phyloP scores from a whole-genome alignment of 2,113 vertebrate species.

The Menura novaehollandiae region DNA sequence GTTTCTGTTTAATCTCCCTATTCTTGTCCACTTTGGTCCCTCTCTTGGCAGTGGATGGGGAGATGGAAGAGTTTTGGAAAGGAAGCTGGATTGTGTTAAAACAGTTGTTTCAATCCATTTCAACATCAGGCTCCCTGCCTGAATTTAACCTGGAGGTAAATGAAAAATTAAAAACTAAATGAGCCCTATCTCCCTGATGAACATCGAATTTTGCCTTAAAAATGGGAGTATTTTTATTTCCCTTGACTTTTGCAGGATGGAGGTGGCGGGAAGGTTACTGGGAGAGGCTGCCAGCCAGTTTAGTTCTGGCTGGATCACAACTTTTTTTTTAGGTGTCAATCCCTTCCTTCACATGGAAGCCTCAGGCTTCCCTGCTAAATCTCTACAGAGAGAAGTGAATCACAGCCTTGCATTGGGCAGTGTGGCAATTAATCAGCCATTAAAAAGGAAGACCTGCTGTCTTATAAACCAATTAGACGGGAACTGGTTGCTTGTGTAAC shows the following conservation, averaged over 20 bases:
- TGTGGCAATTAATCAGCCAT: constrained; percentile 41
- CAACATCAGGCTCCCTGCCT: constrained; percentile 30
- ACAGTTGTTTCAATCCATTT: constrained; percentile 46
- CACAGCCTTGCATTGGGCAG: background rate
- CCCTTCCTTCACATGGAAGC: background rate
- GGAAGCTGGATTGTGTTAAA: constrained; percentile 12
- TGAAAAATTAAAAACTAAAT: constrained; percentile 41
- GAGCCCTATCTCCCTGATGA: background rate
- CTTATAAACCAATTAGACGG: constrained; percentile 54
- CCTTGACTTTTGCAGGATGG: background rate
- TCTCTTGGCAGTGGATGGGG: background rate
- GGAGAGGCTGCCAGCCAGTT: background rate
- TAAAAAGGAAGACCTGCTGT: constrained; percentile 46
- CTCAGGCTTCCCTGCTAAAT: background rate
- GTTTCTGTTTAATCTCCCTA: constrained; percentile 23
- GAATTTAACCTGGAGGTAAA: constrained; percentile 41
- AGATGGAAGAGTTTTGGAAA: constrained; percentile 1
- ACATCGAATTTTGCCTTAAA: background rate
- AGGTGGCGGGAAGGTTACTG: background rate
- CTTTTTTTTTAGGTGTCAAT: background rate
- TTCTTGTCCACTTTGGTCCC: constrained; percentile 4
- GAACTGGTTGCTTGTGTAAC: constrained; percentile 40
- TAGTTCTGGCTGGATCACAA: background rate
- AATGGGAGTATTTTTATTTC: background rate
- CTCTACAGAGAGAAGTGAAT: background rate